These are phyloP conservation scores for Cotesia glomerata DNA, from an alignment of 1,140 invertebrate species.

Conservation along the genomic window DNA sequence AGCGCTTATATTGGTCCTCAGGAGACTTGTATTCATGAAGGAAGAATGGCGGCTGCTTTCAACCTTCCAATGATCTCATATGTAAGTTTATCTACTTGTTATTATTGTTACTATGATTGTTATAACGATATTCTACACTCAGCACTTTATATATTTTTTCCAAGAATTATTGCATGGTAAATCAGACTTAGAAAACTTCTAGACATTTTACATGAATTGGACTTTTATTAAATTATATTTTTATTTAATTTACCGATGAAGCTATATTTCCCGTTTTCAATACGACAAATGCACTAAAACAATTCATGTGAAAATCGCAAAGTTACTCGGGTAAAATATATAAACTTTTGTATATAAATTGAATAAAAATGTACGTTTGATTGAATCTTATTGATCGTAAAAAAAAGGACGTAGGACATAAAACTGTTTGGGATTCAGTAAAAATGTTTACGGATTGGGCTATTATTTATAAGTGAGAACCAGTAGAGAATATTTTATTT, in stretches of 20 bases:
- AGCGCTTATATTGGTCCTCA: constrained; percentile 93
- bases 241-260: neutral
- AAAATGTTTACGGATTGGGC: neutral
- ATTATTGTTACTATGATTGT: neutral
- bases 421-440: neutral
- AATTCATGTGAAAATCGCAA: neutral
- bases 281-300: neutral
- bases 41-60: constrained; percentile 92
- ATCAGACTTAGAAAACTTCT: neutral
- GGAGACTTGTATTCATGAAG: constrained; percentile 94
- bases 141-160: neutral
- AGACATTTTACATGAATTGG: neutral
- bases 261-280: neutral
- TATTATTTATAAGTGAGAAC: neutral
- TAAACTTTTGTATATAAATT: neutral
- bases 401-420: neutral
- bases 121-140: neutral
- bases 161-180: no score
- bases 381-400: neutral
- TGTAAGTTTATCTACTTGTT: constrained; percentile 62
- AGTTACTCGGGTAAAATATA: neutral
- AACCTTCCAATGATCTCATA: constrained; percentile 89
- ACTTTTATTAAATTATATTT: neutral
- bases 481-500: neutral
- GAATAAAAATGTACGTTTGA: constrained; percentile 4